Conservation (phyloP, 2,888 invertebrate genomes). For the Pterobdella sp. region DNA sequence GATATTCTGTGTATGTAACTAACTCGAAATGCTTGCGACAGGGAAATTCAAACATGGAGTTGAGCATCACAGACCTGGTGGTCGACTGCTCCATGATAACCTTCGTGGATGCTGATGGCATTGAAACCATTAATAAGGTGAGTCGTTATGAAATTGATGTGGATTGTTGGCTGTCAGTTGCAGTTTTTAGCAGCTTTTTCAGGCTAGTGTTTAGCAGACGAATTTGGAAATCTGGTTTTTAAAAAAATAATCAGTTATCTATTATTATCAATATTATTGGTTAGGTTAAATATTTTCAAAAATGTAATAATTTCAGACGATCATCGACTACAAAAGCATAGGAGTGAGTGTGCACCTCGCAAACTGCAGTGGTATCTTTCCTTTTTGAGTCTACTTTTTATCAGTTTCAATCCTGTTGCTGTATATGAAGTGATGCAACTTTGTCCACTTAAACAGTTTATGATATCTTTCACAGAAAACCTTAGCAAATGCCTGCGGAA, state of each 20-base stretch:
- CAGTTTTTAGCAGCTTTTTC: too few species aligned
- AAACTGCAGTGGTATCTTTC: background rate
- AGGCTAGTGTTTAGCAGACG: too few species aligned
- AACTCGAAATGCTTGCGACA: background rate
- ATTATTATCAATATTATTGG: background rate
- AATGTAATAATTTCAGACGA: background rate
- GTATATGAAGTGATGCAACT: too few species aligned
- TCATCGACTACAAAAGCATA: background rate
- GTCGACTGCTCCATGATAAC: conserved; percentile 19
- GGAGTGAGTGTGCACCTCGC: conserved; percentile 8
- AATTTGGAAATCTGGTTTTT: too few species aligned
- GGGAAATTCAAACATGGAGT: background rate
- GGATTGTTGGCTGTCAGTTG: too few species aligned
- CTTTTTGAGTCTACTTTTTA: background rate
- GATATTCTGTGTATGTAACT: background rate
- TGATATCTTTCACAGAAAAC: too few species aligned
- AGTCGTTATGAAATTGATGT: background rate
- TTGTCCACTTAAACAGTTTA: too few species aligned
- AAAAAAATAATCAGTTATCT: too few species aligned
- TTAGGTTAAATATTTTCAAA: background rate
- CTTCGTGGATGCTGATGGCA: conserved; percentile 25
- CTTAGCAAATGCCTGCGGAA: too few species aligned
- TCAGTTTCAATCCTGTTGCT: background rate
- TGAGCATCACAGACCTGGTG: conserved; percentile 19
- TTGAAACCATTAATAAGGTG: conserved; percentile 23